Percentiles rank a stretch among this genome's conserved stretches.
Conservation (phyloP, 2,113 vertebrate species). For the Oostethus manadensis region DNA sequence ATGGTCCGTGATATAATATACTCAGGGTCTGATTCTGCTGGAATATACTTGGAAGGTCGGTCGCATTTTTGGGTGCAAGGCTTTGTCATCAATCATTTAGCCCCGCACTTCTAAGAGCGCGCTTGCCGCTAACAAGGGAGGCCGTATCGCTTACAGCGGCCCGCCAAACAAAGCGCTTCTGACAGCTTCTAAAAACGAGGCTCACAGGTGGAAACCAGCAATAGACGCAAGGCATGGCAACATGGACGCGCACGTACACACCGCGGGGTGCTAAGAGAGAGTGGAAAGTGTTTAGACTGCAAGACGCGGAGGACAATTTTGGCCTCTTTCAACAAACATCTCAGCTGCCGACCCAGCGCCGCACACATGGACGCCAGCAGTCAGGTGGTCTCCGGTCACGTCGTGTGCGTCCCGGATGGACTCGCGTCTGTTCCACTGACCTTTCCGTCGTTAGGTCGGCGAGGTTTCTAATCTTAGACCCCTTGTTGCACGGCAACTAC, state of each 20-base stretch:
- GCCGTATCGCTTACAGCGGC: constrained; percentile 35
- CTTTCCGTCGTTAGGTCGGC: constrained; percentile 25
- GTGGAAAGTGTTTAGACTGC: constrained; percentile 61
- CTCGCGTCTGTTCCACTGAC: constrained; percentile 35
- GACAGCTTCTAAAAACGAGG: constrained; percentile 5
- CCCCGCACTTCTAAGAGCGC: constrained; percentile 10
- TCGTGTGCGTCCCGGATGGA: constrained; percentile 42
- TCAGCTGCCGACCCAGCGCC: constrained; percentile 48
- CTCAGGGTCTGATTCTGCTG: constrained; percentile 37
- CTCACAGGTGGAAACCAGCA: constrained; percentile 39
- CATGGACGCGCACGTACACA: constrained; percentile 27
- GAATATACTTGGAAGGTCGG: constrained; percentile 31
- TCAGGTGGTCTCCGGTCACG: constrained; percentile 38
- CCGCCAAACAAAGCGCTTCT: constrained; percentile 28
- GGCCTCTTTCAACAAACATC: constrained; percentile 65
- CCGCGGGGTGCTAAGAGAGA: constrained; percentile 13
- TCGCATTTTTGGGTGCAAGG: constrained; percentile 38
- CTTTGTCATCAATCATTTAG: constrained; percentile 47
- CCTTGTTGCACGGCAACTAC: background rate
- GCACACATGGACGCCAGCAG: constrained; percentile 51
- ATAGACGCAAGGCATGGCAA: constrained; percentile 28
- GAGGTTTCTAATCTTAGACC: constrained; percentile 44
- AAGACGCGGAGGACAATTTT: constrained; percentile 38
- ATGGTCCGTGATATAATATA: constrained; percentile 45
- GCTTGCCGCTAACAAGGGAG: constrained; percentile 25